A percentile compares a stretch with the other conserved stretches of the same genome.
Conservation (phyloP, 2,797 vertebrate species). For the Coilia nasus region DNA sequence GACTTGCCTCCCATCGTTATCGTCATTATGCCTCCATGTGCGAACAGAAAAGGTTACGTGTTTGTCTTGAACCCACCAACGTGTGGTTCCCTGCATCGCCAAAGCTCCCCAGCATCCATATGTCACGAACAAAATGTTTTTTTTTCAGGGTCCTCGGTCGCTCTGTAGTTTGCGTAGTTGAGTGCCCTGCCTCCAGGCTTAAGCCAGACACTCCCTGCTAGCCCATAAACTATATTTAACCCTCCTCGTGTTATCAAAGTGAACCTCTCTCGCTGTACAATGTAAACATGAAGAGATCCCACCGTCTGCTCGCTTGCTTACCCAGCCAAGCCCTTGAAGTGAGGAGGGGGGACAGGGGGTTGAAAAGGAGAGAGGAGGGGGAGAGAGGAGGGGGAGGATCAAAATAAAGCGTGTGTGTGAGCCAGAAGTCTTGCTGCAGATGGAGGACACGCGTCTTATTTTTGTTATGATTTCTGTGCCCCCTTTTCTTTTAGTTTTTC, state of each 20-base stretch:
- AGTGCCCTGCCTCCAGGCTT: background rate
- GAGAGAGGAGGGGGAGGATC: background rate
- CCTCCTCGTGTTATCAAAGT: background rate
- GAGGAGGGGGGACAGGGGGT: background rate
- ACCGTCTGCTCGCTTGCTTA: background rate
- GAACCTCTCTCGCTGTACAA: background rate
- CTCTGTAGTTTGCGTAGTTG: background rate
- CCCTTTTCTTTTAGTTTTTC: slow-evolving; percentile 33
- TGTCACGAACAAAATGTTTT: background rate
- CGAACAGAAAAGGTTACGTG: background rate
- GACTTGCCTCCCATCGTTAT: background rate
- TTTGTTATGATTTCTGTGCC: slow-evolving; percentile 39
- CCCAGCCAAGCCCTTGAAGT: slow-evolving; percentile 32
- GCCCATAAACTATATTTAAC: slow-evolving; percentile 13
- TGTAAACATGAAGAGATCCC: background rate
- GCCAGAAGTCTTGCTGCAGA: slow-evolving; percentile 54
- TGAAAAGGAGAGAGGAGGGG: background rate
- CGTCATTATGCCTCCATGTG: background rate
- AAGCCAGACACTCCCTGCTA: background rate
- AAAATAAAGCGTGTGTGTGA: slow-evolving; percentile 19
- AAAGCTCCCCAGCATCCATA: background rate
- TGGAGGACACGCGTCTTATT: slow-evolving; percentile 57
- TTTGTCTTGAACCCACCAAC: background rate
- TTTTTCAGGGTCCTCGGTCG: background rate
- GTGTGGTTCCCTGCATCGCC: background rate